Evolutionary conservation across 2,797 vertebrate genomes (phyloP), one percentile per base, ranked within the genome.

Genomic region (Cyclura pinguis): DNA sequence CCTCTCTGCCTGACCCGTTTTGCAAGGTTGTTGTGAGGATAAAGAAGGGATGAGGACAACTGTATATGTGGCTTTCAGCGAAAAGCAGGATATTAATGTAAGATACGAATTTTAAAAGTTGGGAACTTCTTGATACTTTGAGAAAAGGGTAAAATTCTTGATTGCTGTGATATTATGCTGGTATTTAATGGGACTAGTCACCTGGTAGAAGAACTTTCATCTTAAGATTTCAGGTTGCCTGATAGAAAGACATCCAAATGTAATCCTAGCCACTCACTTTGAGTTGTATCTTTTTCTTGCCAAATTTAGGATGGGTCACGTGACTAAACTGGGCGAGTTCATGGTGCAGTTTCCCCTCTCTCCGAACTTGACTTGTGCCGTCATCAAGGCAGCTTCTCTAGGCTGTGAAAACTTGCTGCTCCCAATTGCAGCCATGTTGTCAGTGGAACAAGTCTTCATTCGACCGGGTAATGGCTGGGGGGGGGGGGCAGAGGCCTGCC

Each of bases 381-480:
- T 99, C 89, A 97, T 99, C 29, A 99, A 98, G 96, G 98, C 99
- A 13, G 98, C 98, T 14, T 97, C 98, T 27, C 94, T 98, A 0
- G 97, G 97, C 91, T 99, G 98, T 94, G 97, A 99, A 95, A 98
- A 99, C 93, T 94, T 99, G 55, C 96, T 99, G 92, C 98, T 99
- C n/a, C 98, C 99, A 38, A 98, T 99, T 88, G 99, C 99, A 1
- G 98, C 99, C 85, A 99, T 99, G 99, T 93, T 99, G 32, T 99
- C 99, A 0, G 99, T 99, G 87, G 99, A 99, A 96, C 99, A 99
- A 67, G 98, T 99, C 95, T 99, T 99, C 96, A 99, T 99, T 95
- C 98, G 98, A 55, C 98, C 99, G 97, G 99, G 99, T 99, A 50
- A 38, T 10, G 29, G 47, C 47, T 72, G 24, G 62, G 24, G 90